Conservation (phyloP, 2,797 vertebrate genomes). For the Numenius phaeopus region DNA sequence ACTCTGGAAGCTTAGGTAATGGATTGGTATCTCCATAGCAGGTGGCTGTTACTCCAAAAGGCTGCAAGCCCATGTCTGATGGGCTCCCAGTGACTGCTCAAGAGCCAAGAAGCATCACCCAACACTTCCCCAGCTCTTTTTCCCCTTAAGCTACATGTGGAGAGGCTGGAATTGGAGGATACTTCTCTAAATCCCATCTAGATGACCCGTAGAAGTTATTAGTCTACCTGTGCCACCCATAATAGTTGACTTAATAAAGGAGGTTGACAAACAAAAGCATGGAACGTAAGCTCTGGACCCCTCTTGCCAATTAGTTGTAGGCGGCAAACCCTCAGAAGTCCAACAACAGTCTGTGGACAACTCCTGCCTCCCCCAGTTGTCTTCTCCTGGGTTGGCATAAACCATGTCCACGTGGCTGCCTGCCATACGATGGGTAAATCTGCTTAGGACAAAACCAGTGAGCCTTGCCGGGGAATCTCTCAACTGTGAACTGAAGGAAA, state of each 20-base stretch:
- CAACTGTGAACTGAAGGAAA: neutral
- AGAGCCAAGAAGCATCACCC: neutral
- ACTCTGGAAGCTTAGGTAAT: neutral
- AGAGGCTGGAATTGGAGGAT: neutral
- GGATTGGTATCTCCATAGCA: neutral
- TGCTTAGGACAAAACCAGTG: neutral
- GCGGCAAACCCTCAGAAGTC: neutral
- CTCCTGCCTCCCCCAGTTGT: neutral
- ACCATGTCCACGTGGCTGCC: neutral
- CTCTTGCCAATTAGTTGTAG: neutral
- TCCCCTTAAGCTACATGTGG: rapidly evolving
- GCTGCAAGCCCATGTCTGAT: rapidly evolving
- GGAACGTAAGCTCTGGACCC: neutral
- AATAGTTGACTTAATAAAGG: neutral
- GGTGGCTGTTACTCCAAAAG: neutral
- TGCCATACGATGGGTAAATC: rapidly evolving
- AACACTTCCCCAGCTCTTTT: neutral
- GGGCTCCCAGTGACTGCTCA: neutral
- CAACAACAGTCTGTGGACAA: neutral
- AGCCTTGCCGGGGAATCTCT: neutral
- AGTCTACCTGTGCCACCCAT: neutral
- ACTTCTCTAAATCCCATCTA: neutral
- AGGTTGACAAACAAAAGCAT: neutral
- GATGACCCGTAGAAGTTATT: neutral
- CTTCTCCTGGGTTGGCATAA: neutral